These are phyloP conservation scores for Ochropleura leucogaster DNA, from an alignment of 2,888 invertebrate species.

Conservation along the genomic window DNA sequence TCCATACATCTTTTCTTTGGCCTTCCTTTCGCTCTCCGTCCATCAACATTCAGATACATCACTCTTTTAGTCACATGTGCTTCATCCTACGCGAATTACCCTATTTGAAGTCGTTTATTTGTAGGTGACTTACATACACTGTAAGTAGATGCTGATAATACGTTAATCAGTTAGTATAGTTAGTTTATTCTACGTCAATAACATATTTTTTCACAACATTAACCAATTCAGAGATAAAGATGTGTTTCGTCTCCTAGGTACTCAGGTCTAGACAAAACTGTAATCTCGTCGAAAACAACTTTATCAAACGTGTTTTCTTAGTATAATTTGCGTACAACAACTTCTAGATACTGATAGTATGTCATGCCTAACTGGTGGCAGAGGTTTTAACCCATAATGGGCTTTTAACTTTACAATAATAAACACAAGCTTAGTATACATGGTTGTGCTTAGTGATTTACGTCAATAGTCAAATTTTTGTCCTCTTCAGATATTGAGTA, in stretches of 20 bases:
- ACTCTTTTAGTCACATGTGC: too few species aligned
- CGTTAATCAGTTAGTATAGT: constrained; percentile 34
- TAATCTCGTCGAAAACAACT: constrained; percentile 37
- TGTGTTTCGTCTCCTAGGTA: not conserved
- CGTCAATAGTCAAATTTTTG: not conserved
- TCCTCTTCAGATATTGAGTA: not conserved
- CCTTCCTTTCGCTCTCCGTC: too few species aligned
- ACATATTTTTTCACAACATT: constrained; percentile 21
- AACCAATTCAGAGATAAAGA: constrained; percentile 9
- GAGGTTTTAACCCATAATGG: too few species aligned
- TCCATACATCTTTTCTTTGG: too few species aligned
- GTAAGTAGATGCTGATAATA: constrained; percentile 22
- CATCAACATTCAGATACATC: too few species aligned
- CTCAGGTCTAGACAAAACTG: not conserved
- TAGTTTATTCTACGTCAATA: constrained; percentile 5
- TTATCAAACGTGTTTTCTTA: constrained; percentile 34
- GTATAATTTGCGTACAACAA: not conserved
- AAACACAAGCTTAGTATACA: too few species aligned
- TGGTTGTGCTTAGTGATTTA: not conserved
- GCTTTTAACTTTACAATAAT: too few species aligned
- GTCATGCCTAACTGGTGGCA: too few species aligned
- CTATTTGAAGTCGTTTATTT: not conserved
- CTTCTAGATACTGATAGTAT: constrained; percentile 4
- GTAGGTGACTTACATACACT: constrained; percentile 22
- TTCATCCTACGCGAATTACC: not conserved